These are phyloP conservation scores for Anolis apletophallus DNA, from an alignment of 2,797 vertebrate species.

Conservation along the genomic window DNA sequence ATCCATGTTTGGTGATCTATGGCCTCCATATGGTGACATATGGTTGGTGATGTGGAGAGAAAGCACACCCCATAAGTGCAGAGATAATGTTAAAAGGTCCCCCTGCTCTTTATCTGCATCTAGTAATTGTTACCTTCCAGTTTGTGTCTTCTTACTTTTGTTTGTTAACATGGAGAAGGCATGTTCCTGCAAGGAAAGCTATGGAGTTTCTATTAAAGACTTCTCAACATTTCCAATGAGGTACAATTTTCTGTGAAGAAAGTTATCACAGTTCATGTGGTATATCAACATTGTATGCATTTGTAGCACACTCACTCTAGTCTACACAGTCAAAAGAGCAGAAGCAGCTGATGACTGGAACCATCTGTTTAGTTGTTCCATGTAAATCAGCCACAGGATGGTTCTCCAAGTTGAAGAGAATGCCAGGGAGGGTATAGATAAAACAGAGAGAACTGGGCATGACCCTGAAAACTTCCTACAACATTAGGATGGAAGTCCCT, in stretches of 20 bases:
- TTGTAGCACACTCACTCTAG: background rate
- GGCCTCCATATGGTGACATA: background rate
- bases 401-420: conserved; percentile 5
- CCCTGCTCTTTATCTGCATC: background rate
- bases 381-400: conserved; percentile 20
- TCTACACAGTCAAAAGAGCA: background rate
- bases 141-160: background rate
- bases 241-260: background rate
- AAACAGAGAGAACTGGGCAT: background rate
- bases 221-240: too few relatives aligned
- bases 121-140: background rate
- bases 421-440: background rate
- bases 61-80: background rate
- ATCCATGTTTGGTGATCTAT: background rate
- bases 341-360: background rate
- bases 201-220: background rate
- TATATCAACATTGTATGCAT: background rate
- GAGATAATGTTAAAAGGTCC: background rate
- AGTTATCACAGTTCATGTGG: background rate
- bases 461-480: background rate
- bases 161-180: background rate
- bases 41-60: background rate
- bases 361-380: background rate
- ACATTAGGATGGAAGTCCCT: background rate
- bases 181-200: background rate